Conservation (phyloP, 2,113 vertebrate genomes). For the Pelodiscus sinensis region DNA sequence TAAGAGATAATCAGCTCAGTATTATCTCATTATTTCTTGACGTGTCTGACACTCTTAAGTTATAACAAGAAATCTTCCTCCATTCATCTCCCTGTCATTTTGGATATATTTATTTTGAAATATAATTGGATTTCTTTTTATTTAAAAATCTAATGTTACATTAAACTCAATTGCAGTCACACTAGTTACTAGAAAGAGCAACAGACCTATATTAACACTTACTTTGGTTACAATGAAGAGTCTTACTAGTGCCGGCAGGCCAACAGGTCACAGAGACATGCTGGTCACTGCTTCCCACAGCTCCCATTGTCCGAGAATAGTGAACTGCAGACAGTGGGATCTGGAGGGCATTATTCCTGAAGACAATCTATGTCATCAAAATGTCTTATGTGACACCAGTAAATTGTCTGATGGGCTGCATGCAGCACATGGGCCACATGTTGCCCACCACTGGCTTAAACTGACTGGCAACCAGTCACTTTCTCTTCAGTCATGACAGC, state of each 20-base stretch:
- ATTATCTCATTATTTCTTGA: slow-evolving; percentile 25
- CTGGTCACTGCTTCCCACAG: too few species aligned
- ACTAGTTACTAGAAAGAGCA: slow-evolving; percentile 12
- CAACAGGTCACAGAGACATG: too few species aligned
- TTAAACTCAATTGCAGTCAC: slow-evolving; percentile 36
- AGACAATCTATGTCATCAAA: too few species aligned
- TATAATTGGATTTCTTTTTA: slow-evolving; percentile 19
- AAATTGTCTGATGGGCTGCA: too few species aligned
- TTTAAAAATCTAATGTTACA: slow-evolving; percentile 35
- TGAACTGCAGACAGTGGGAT: too few species aligned
- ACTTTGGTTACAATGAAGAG: slow-evolving; percentile 38
- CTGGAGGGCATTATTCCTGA: too few species aligned
- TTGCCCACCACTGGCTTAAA: background rate
- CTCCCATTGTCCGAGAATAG: too few species aligned
- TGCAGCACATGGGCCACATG: too few species aligned
- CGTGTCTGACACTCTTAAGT: background rate
- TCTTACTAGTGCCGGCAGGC: slow-evolving; percentile 32
- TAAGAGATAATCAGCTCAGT: slow-evolving; percentile 21
- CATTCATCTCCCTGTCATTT: slow-evolving; percentile 16
- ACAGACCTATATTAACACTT: slow-evolving; percentile 30
- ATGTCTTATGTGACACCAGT: too few species aligned
- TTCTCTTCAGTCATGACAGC: slow-evolving; percentile 4
- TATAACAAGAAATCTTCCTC: slow-evolving; percentile 21
- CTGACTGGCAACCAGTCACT: slow-evolving; percentile 33
- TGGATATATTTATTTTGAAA: slow-evolving; percentile 18